Evolutionary conservation across 2,797 vertebrate genomes (phyloP).

Genomic region (Uromys caudimaculatus): DNA sequence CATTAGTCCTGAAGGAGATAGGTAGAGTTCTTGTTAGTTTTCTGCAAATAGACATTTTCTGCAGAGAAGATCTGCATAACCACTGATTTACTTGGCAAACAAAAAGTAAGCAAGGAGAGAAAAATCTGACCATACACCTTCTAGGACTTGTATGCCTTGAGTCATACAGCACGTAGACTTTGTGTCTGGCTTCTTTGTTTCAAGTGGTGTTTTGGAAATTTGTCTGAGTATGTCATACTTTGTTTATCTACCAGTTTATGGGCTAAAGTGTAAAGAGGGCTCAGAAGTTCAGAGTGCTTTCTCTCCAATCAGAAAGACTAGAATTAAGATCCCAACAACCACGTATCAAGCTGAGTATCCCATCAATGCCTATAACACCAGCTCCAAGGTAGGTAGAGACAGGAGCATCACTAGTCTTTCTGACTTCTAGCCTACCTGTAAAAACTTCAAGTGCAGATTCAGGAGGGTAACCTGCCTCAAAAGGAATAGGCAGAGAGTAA

Average conservation of each 20-base stretch:
- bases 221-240: background rate
- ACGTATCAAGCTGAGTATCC: background rate
- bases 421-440: background rate
- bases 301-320: background rate
- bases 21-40: background rate
- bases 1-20: constrained; percentile 5
- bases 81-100: background rate
- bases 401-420: background rate
- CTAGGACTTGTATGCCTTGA: background rate
- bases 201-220: constrained; percentile 24
- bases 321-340: background rate
- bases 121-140: background rate
- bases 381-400: background rate
- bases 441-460: background rate
- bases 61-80: background rate
- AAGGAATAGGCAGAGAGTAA: background rate
- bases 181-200: background rate
- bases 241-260: background rate
- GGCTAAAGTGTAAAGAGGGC: background rate
- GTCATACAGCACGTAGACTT: background rate
- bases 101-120: background rate
- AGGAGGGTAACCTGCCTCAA: background rate
- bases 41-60: background rate
- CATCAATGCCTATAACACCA: background rate
- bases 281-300: background rate